phyloP scores from a whole-genome alignment of 2,888 invertebrate genomes.

The Mesoligia furuncula region DNA sequence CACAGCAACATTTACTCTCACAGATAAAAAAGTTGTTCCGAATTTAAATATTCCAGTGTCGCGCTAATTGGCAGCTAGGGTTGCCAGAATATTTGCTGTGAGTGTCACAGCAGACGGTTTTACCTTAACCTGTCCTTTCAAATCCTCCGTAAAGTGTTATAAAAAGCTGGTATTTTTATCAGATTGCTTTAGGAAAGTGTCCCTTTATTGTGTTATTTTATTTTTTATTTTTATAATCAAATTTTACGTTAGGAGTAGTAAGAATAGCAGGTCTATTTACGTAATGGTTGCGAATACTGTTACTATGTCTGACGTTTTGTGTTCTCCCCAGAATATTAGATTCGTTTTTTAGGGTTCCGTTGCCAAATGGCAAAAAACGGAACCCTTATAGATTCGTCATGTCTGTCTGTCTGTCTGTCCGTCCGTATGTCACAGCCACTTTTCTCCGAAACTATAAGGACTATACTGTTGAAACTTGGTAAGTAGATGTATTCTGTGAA shows the following conservation, averaged over 20 bases:
- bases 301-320: too few species aligned
- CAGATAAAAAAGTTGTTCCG: constrained; percentile 32
- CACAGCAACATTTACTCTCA: constrained; percentile 19
- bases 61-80: constrained; percentile 50
- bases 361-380: too few species aligned
- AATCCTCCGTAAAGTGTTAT: constrained; percentile 1
- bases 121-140: constrained; percentile 6
- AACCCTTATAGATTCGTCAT: too few species aligned
- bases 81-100: constrained; percentile 41
- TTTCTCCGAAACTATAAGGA: too few species aligned
- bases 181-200: neutral
- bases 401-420: too few species aligned
- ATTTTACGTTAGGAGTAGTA: neutral
- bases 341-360: too few species aligned
- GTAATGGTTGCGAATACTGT: neutral
- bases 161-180: neutral
- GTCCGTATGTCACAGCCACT: too few species aligned
- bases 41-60: constrained; percentile 55
- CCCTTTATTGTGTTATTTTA: neutral
- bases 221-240: neutral
- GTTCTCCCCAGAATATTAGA: too few species aligned
- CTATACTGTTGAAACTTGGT: too few species aligned
- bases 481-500: too few species aligned
- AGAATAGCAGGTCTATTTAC: neutral
- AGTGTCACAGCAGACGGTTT: constrained; percentile 19